Evolutionary conservation across 2,888 invertebrate genomes (phyloP), one percentile per base, ranked within the genome.

Genomic region (Macaria notata): DNA sequence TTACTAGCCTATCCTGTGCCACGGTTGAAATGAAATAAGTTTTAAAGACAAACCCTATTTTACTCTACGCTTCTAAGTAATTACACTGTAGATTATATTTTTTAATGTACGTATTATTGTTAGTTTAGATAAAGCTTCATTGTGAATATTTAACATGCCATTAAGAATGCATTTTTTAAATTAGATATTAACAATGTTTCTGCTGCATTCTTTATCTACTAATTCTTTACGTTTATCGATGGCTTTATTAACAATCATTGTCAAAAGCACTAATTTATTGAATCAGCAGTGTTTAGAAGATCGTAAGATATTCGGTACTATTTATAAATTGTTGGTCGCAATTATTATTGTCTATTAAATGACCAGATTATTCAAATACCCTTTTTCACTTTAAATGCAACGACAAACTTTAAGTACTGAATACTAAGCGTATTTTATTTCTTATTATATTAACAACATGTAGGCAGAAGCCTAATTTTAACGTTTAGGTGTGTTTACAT

Each of bases 91-190:
- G 52, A 50, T 49, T 53, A 55, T 43, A 47, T 44, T 54, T 46
- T 84, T 84, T 86, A 85, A 44, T 36, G 43, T 50, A 44, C 50
- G 50, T 38, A 43, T 50, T 33, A 50, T 80, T 81, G 79, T 70
- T 86, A 87, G 86, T 84, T 81, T 76, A 38, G 73, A 81, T 88
- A 87, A 88, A 88, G 87, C 88, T 86, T 87, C 72, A 69, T 36
- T n/a, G 44, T 50, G 5, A 44, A 29, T 36, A 29, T 19, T 19
- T 33, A 33, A 36, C 7, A 36, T 36, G 33, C 33, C 33, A 36
- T 7, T 36, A 3, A 36, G 33, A 36, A 6, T 19, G 19, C 19
- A 19, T 36, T 36, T 4, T 36, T 36, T 36, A 36, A 36, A 6
- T 36, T 36, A 36, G 4, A 4, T 36, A 6, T 19, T 19, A 19